These are phyloP conservation scores for Aspidoscelis tigris DNA, from an alignment of 2,113 vertebrate genomes.

Conservation along the genomic window DNA sequence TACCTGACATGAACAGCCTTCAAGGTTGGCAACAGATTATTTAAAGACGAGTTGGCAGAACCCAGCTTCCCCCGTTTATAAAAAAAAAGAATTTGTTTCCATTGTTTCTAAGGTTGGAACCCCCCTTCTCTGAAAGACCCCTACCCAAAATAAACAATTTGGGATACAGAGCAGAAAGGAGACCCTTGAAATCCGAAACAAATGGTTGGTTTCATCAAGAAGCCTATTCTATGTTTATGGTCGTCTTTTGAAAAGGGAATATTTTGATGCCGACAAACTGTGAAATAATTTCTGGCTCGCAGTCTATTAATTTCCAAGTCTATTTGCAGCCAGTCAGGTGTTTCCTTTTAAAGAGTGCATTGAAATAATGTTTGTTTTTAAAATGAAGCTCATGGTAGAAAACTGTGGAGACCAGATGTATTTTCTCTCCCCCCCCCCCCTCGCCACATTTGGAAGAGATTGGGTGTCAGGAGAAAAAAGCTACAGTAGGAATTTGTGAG, in stretches of 20 bases:
- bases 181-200: neutral
- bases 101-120: neutral
- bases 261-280: neutral
- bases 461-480: neutral
- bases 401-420: neutral
- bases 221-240: neutral
- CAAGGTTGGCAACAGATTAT: neutral
- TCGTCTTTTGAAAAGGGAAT: neutral
- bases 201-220: too few relatives aligned
- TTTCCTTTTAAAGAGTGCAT: neutral
- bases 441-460: neutral
- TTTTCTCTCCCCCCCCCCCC: neutral
- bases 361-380: neutral
- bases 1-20: conserved; percentile 19
- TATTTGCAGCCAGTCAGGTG: neutral
- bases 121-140: neutral
- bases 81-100: fast-evolving
- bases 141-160: neutral
- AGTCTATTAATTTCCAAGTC: neutral
- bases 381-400: neutral
- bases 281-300: neutral
- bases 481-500: neutral
- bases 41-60: conserved; percentile 13
- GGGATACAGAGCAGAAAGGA: neutral
- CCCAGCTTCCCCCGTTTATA: neutral